These are phyloP conservation scores for Osmoderma eremita DNA, from an alignment of 2,888 invertebrate species.

Conservation along the genomic window DNA sequence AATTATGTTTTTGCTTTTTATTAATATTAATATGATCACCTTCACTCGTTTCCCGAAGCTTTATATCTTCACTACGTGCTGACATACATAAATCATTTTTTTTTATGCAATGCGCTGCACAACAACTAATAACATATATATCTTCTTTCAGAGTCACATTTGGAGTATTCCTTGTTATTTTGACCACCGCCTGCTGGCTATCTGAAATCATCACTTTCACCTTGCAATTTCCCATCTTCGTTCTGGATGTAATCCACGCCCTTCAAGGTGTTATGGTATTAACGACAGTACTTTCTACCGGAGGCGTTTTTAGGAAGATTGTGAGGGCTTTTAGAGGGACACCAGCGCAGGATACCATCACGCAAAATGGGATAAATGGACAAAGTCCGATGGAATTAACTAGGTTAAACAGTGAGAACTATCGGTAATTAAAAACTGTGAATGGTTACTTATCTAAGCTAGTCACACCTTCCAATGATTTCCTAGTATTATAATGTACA, in stretches of 20 bases:
- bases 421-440: too few relatives aligned
- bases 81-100: too few relatives aligned
- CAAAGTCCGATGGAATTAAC: constrained; percentile 3
- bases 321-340: not conserved
- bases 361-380: not conserved
- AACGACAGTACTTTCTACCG: constrained; percentile 60
- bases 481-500: not conserved
- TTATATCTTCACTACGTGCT: too few relatives aligned
- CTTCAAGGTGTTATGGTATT: constrained; percentile 61
- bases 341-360: too few relatives aligned
- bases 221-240: constrained; percentile 50
- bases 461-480: constrained; percentile 16
- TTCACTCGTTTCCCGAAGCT: too few relatives aligned
- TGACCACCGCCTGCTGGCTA: constrained; percentile 62
- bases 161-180: constrained; percentile 60
- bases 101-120: too few relatives aligned
- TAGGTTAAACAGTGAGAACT: constrained; percentile 1
- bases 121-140: too few relatives aligned
- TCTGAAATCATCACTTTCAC: constrained; percentile 59
- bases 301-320: constrained; percentile 45
- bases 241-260: constrained; percentile 60
- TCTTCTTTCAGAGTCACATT: constrained; percentile 56
- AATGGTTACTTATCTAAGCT: constrained; percentile 1
- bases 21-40: not conserved
- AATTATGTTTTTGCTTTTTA: not conserved